phyloP scores from a whole-genome alignment of 2,797 vertebrate species.

The Loriculus beryllinus region DNA sequence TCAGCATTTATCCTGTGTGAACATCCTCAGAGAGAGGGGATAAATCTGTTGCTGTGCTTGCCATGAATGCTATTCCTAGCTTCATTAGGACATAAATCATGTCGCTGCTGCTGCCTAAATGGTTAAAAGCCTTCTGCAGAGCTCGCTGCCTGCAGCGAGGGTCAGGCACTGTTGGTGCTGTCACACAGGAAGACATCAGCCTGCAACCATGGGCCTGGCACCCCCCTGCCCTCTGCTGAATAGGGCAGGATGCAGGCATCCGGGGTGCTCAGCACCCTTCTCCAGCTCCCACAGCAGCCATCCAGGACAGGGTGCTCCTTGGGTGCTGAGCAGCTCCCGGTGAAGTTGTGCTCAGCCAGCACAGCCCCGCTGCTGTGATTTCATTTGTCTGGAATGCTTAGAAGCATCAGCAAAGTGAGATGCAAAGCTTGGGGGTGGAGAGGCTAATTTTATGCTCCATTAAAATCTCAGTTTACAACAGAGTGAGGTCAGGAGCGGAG shows the following conservation, averaged over 20 bases:
- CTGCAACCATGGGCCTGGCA: not conserved
- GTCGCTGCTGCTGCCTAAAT: not conserved
- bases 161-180: not conserved
- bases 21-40: not conserved
- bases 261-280: not conserved
- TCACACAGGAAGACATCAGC: not conserved
- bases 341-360: not conserved
- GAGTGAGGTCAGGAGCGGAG: not conserved
- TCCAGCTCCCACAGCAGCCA: not conserved
- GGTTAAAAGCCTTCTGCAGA: not conserved
- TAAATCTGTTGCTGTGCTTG: not conserved
- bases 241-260: not conserved
- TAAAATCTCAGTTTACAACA: not conserved
- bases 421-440: not conserved
- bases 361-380: not conserved
- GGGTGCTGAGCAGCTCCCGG: not conserved
- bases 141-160: not conserved
- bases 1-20: not conserved
- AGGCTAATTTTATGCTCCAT: slow-evolving; percentile 57
- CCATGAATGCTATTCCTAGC: not conserved
- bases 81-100: not conserved
- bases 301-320: not conserved
- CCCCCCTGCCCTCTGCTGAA: not conserved
- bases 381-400: slow-evolving; percentile 1
- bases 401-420: not conserved